Conservation (phyloP, 2,113 vertebrate species). For the Crotalus viridis region DNA sequence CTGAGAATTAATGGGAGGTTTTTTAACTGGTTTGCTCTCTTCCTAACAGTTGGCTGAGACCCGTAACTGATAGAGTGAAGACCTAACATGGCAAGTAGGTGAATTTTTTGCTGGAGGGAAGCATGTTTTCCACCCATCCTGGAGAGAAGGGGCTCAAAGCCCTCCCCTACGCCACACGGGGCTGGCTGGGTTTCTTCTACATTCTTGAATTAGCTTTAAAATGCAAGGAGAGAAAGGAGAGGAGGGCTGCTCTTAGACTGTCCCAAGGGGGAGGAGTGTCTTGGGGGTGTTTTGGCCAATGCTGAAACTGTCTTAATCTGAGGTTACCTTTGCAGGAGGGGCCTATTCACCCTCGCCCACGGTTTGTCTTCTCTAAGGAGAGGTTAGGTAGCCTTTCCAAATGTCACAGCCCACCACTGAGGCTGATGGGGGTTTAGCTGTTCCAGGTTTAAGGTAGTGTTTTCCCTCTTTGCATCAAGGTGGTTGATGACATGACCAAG, state of each 20-base stretch:
- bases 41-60: conserved; percentile 64
- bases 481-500: background rate
- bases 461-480: background rate
- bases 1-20: background rate
- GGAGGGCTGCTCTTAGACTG: background rate
- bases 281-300: no score
- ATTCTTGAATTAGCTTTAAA: background rate
- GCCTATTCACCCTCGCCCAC: background rate
- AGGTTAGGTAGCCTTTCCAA: background rate
- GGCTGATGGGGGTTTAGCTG: background rate
- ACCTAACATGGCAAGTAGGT: conserved; percentile 74
- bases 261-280: background rate
- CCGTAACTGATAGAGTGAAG: conserved; percentile 26
- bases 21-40: conserved; percentile 54
- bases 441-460: background rate
- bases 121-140: background rate
- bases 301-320: background rate
- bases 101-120: background rate
- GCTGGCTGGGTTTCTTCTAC: background rate
- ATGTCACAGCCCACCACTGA: background rate
- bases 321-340: background rate
- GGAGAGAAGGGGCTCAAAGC: background rate
- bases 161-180: background rate
- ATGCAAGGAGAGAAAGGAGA: background rate
- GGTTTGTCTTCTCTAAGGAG: background rate